Percentiles rank a stretch among this genome's conserved stretches.
phyloP scores from a whole-genome alignment of 2,797 vertebrate species.

The Galaxias olidus region DNA sequence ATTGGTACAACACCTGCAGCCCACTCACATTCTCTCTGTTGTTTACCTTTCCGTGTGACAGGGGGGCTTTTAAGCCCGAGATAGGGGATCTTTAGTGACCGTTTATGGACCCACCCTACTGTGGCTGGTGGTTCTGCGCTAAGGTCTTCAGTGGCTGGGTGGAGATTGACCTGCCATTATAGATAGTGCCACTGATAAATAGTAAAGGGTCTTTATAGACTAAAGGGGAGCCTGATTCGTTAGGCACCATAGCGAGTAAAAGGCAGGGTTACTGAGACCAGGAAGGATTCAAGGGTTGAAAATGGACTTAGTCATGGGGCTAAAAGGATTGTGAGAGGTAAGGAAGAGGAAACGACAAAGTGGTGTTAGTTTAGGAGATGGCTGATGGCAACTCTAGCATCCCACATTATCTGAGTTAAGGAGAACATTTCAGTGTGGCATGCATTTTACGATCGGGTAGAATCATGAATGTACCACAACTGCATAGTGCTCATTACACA shows the following conservation, averaged over 20 bases:
- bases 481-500: neutral
- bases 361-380: too few species aligned
- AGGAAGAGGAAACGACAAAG: too few species aligned
- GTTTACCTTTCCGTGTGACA: conserved; percentile 69
- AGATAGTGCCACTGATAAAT: conserved; percentile 65
- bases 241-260: neutral
- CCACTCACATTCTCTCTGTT: conserved; percentile 63
- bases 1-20: conserved; percentile 37
- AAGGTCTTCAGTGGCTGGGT: conserved; percentile 68
- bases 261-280: too few species aligned
- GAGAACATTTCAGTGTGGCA: too few species aligned
- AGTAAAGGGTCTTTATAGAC: conserved; percentile 48
- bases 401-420: too few species aligned
- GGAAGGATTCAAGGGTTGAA: too few species aligned
- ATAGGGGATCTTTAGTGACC: conserved; percentile 57
- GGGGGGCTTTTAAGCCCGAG: conserved; percentile 57
- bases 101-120: conserved; percentile 69
- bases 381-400: too few species aligned
- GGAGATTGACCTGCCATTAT: conserved; percentile 64
- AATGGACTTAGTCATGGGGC: too few species aligned
- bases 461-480: too few species aligned
- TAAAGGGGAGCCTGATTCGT: neutral
- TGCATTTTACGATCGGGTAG: too few species aligned
- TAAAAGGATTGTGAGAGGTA: too few species aligned
- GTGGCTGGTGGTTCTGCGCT: conserved; percentile 65